Evolutionary conservation across 2,888 invertebrate species (phyloP), one percentile per base, ranked within the genome.

Genomic region (Trachelus tabidus): DNA sequence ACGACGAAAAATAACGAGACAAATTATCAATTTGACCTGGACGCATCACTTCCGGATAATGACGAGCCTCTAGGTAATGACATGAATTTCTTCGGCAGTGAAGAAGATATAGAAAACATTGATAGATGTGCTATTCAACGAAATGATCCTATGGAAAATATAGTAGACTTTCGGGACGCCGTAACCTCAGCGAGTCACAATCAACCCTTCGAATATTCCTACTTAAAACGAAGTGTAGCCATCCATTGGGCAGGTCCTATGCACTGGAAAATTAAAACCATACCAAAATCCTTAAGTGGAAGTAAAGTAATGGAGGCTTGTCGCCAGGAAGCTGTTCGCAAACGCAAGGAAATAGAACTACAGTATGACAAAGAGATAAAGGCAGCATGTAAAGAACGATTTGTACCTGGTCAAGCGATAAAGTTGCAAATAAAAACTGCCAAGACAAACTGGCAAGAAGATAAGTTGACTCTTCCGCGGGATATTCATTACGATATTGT

Each of bases 241-340:
- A 83, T 89, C 68, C 87, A 87, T 83, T 97, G 97, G 97, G 96
- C 96, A 34, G 97, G 97, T 0, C 97, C 97, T 40, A 93, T 94
- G 73, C 96, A 97, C 91, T 97, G 97, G 97, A 95, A 95, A 85
- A 94, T 96, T 73, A 94, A 87, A 93, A 93, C 84, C 92, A 85
- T 4, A n/a, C 73, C 15, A 85, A 92, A 85, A 86, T 91, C 84
- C 90, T 92, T 92, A 40, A 75, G 0, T 91, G 92, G 0, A 11
- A 83, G 77, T 11, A 83, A 75, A 35, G 75, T 77, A 6, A 71
- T 82, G 11, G 79, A 78, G 76, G 75, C 80, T 12, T 85, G 84
- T 78, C 79, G 75, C 12, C 87, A 87, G n/a, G 80, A 80, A 35
- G 73, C 78, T 6, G 12, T 15, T 0, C 83, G 73, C 76, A 85